Evolutionary conservation across 1,140 invertebrate species (phyloP), one percentile per base, ranked within the genome.

Genomic region (Anastrepha obliqua): DNA sequence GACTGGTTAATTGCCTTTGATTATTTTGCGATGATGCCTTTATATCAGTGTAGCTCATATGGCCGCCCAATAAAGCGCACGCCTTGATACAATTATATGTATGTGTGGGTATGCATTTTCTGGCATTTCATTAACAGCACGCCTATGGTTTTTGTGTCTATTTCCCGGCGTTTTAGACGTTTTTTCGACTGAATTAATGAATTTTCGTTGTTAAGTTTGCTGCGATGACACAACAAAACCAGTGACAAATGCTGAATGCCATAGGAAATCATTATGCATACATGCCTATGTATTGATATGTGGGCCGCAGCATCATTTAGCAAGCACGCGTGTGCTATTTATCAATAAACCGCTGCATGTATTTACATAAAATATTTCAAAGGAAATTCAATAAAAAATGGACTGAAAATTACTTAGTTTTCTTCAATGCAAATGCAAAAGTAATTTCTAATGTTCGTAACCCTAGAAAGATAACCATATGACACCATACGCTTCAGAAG

Each of bases 121-220:
- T 13, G 20, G 3, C 39, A 29, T 67, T 6, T 42, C 4, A 5
- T 74, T 74, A 44, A 74, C 44, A 42, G 1, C 2, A 8, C 11
- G 51, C 51, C 11, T 55, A 11, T 55, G 51, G 39, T 74, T 13
- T 47, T 17, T 11, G 44, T 74, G 42, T 74, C 29, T 47, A 6
- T 74, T 47, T 67, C 2, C 29, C 13, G 67, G 13, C 13, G 17
- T 17, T 44, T 29, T 39, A 39, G 67, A 44, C 67, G 44, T 74
- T 74, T 74, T 74, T 74, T 74, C 67, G 1, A 15, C 15, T 47
- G 6, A 74, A 47, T 74, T 74, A 74, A 74, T 74, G 67, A 74
- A 44, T 44, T 74, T 74, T 74, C 67, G 44, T n/a, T 74, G 67
- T 74, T 11, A 74, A 67, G 29, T 67, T 67, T 67, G 64, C 39